Conservation (phyloP, 2,113 vertebrate genomes). For the Tympanuchus pallidicinctus region DNA sequence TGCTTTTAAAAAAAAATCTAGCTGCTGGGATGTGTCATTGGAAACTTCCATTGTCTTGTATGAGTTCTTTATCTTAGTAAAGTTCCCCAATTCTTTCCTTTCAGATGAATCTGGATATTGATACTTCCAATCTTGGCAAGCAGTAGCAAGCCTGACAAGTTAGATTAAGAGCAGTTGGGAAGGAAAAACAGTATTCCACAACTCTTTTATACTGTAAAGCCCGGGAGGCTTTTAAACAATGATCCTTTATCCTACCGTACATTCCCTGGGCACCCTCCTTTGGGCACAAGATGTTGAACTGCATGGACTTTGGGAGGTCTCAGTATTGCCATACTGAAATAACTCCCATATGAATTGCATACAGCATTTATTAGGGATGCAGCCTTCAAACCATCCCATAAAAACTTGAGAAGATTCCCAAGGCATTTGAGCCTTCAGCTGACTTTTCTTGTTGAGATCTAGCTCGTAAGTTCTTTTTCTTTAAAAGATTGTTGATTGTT, state of each 20-base stretch:
- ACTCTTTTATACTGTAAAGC: neutral
- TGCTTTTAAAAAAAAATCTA: neutral
- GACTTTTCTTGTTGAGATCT: neutral
- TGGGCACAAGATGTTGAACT: neutral
- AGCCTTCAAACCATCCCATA: neutral
- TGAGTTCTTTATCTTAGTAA: neutral
- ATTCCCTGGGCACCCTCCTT: neutral
- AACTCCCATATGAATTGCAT: neutral
- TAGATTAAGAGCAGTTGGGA: constrained; percentile 9
- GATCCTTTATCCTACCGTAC: neutral
- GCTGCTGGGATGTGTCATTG: neutral
- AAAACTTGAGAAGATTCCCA: neutral
- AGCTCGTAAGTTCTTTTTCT: neutral
- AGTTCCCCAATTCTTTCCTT: neutral
- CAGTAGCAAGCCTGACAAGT: neutral
- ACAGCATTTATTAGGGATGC: neutral
- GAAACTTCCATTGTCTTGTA: neutral
- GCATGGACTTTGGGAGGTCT: neutral
- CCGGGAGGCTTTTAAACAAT: neutral
- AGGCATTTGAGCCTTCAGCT: neutral
- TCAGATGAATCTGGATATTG: neutral
- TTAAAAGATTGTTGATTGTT: neutral
- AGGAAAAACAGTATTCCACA: neutral
- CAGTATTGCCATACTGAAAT: neutral
- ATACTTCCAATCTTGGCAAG: neutral